A percentile compares a stretch with the other conserved stretches of the same genome.
phyloP scores from a whole-genome alignment of 2,797 vertebrate species.

The Lepilemur septentrionalis region DNA sequence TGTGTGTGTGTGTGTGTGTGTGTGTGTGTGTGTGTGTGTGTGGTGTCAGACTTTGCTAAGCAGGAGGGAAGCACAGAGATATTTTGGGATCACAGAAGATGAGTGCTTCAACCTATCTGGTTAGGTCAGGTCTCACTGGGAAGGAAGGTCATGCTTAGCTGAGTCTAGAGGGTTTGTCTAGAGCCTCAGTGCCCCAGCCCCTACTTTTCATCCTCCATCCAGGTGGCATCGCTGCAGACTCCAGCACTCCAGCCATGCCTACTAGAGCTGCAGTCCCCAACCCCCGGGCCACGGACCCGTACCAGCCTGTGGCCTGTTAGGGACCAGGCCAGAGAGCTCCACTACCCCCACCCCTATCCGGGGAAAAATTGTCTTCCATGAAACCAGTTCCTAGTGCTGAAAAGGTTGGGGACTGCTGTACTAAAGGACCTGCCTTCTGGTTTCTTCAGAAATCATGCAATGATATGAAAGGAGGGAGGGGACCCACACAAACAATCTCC shows the following conservation, averaged over 20 bases:
- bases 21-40: neutral
- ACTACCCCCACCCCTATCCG: accelerated
- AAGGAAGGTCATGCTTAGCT: neutral
- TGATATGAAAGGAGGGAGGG: neutral
- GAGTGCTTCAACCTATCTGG: neutral
- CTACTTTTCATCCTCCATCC: neutral
- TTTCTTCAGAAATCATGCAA: neutral
- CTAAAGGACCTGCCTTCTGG: neutral
- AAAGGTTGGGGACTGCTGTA: neutral
- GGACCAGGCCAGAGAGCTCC: too few relatives aligned
- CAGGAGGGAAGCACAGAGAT: neutral
- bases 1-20: neutral
- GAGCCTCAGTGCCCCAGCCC: neutral
- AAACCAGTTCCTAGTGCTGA: too few relatives aligned
- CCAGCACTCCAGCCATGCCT: neutral
- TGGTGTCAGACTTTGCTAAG: neutral
- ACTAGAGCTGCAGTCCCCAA: neutral
- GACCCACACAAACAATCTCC: neutral
- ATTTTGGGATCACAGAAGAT: too few relatives aligned
- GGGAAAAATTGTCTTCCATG: too few relatives aligned
- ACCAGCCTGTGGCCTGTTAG: too few relatives aligned
- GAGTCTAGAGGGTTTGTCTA: neutral
- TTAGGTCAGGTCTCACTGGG: neutral
- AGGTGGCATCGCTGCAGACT: neutral
- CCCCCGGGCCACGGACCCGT: too few relatives aligned